Conservation (phyloP, 2,888 invertebrate species). For the Troides helena region DNA sequence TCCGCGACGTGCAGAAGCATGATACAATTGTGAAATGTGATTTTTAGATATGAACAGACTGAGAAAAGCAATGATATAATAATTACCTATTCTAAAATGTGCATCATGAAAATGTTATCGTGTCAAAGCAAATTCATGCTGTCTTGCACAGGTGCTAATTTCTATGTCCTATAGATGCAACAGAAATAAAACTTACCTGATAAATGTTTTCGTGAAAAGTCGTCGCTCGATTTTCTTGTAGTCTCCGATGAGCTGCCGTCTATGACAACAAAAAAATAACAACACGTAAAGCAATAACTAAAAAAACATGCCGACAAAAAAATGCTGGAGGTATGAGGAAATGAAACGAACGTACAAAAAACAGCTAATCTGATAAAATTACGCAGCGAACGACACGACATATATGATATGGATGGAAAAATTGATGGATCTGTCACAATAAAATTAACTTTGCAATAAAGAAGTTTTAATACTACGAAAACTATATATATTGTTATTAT, state of each 20-base stretch:
- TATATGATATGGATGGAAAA: conserved; percentile 6
- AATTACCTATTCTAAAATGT: conserved; percentile 44
- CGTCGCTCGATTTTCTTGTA: conserved; percentile 75
- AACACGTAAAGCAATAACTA: conserved; percentile 73
- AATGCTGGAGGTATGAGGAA: conserved; percentile 33
- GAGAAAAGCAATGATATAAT: conserved; percentile 40
- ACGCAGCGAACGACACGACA: conserved; percentile 18
- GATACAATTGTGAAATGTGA: conserved; percentile 46
- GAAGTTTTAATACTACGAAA: too few species aligned
- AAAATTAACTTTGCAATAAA: neutral
- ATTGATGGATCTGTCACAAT: neutral
- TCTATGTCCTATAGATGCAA: neutral
- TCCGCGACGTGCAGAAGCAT: conserved; percentile 52
- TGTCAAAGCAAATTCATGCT: conserved; percentile 59
- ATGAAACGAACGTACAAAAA: conserved; percentile 25
- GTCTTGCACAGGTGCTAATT: conserved; percentile 45
- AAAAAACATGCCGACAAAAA: conserved; percentile 61
- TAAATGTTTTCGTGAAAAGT: conserved; percentile 77
- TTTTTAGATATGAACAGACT: conserved; percentile 39
- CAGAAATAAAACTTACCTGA: conserved; percentile 63
- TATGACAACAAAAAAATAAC: conserved; percentile 74
- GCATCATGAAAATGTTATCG: conserved; percentile 40
- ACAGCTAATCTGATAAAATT: conserved; percentile 25
- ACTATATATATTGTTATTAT: too few species aligned
- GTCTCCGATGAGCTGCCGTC: conserved; percentile 76